phyloP scores from a whole-genome alignment of 2,797 vertebrate genomes.

The Calcarius lapponicus region DNA sequence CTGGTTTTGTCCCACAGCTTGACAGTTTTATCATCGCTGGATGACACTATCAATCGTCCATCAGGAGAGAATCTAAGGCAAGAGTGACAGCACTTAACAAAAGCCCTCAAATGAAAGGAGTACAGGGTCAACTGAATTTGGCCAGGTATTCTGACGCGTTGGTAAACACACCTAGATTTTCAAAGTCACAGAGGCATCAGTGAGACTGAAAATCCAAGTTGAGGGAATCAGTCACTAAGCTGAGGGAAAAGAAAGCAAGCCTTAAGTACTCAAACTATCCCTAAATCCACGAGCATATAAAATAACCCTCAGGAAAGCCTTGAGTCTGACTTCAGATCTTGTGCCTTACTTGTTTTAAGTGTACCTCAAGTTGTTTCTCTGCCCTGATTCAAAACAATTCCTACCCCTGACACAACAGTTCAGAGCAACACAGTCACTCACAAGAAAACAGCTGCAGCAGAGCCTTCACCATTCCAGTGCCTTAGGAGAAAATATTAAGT shows the following conservation, averaged over 20 bases:
- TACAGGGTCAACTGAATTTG: fast-evolving
- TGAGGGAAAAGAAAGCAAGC: neutral
- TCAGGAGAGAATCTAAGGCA: slow-evolving; percentile 92
- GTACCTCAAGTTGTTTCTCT: neutral
- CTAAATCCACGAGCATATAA: neutral
- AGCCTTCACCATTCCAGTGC: neutral
- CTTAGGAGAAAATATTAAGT: neutral
- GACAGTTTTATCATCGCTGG: slow-evolving; percentile 94
- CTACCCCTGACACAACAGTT: neutral
- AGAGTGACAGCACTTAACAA: neutral
- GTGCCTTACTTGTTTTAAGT: neutral
- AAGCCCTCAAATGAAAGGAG: neutral
- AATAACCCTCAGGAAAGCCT: neutral
- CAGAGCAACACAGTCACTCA: neutral
- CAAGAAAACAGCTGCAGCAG: neutral
- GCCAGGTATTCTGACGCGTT: neutral
- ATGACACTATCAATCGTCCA: slow-evolving; percentile 89
- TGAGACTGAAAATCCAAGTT: neutral
- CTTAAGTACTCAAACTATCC: neutral
- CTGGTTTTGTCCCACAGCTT: slow-evolving; percentile 97
- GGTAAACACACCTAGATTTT: neutral
- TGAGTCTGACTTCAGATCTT: neutral
- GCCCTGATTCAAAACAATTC: neutral
- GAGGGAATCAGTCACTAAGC: neutral
- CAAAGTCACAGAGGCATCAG: neutral